These are phyloP conservation scores for Zaprionus nigranus DNA, from an alignment of 1,140 invertebrate species.

Conservation along the genomic window DNA sequence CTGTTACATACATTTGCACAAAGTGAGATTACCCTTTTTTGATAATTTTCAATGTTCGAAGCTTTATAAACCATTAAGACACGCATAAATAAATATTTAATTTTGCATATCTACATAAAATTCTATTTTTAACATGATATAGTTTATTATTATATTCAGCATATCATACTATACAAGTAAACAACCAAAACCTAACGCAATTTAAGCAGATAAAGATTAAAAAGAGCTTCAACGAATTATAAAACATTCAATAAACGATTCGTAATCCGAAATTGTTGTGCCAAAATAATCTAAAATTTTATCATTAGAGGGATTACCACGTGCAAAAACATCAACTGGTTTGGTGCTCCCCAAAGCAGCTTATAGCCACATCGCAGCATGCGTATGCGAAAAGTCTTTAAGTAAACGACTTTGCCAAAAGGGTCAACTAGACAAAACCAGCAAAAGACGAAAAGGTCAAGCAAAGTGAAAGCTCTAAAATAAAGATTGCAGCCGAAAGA, in stretches of 20 bases:
- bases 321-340: neutral
- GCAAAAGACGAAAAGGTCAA: constrained; percentile 7
- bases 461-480: neutral
- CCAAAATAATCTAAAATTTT: neutral
- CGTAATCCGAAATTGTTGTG: neutral
- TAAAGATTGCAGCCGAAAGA: neutral
- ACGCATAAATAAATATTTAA: too few species aligned
- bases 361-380: constrained; percentile 3
- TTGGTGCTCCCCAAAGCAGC: neutral
- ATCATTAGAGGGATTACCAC: neutral
- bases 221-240: neutral
- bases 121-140: too few species aligned
- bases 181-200: neutral
- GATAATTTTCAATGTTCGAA: too few species aligned
- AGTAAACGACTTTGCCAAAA: neutral
- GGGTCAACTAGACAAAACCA: constrained; percentile 1
- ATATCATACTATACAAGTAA: too few species aligned
- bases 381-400: neutral
- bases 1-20: too few species aligned
- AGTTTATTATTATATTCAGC: too few species aligned
- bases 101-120: too few species aligned
- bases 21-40: too few species aligned
- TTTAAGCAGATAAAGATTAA: neutral
- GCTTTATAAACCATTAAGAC: too few species aligned
- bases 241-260: neutral